These are phyloP conservation scores for Ophonus ardosiacus DNA, from an alignment of 2,888 invertebrate genomes.

Conservation along the genomic window DNA sequence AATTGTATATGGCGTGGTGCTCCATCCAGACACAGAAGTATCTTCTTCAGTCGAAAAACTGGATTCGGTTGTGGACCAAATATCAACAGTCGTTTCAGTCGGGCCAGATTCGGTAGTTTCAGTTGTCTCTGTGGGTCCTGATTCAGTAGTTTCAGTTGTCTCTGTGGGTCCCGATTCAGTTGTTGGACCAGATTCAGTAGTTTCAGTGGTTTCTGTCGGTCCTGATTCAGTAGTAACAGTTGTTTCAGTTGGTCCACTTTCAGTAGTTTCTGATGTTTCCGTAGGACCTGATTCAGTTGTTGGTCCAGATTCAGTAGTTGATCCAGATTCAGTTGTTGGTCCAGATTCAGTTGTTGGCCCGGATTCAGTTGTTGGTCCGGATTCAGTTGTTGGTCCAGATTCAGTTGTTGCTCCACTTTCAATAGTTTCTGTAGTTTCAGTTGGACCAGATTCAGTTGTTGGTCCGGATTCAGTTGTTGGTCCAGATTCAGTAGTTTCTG, in stretches of 20 bases:
- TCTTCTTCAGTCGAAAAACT: constrained; percentile 66
- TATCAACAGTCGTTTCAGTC: constrained; percentile 68
- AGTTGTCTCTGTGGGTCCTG: constrained; percentile 65
- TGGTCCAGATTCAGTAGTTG: constrained; percentile 67
- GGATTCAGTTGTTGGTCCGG: constrained; percentile 67
- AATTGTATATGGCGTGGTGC: constrained; percentile 78
- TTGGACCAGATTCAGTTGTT: not conserved
- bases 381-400: constrained; percentile 65
- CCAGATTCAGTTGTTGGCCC: constrained; percentile 65
- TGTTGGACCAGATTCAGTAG: constrained; percentile 67
- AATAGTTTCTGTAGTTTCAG: constrained; percentile 66
- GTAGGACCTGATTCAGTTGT: constrained; percentile 67
- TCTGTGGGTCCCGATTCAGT: constrained; percentile 65
- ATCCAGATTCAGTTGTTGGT: constrained; percentile 61
- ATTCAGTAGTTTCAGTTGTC: constrained; percentile 63
- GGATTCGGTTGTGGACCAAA: constrained; percentile 71
- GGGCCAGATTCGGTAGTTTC: constrained; percentile 65
- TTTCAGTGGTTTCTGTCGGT: constrained; percentile 67
- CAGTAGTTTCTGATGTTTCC: constrained; percentile 66
- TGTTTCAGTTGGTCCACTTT: constrained; percentile 67
- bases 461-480: constrained; percentile 62
- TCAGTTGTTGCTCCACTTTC: constrained; percentile 67
- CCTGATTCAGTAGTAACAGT: constrained; percentile 64
- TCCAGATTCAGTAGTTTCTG: constrained; percentile 61
- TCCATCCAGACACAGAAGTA: constrained; percentile 74